Evolutionary conservation across 2,113 vertebrate genomes (phyloP).

Genomic region (Daubentonia madagascariensis): DNA sequence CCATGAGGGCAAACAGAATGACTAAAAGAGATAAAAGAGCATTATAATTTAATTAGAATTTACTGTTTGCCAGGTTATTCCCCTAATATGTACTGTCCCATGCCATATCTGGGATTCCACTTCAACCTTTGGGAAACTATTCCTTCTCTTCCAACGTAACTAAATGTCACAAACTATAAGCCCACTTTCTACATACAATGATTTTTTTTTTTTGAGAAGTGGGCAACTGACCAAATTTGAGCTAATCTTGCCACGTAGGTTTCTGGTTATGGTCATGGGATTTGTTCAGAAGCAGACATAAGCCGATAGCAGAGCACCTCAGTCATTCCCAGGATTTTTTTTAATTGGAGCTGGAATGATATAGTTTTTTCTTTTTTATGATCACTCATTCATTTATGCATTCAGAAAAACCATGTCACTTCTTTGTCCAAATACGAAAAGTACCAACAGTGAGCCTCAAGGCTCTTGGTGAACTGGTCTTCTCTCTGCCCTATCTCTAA

Average conservation of each 20-base stretch:
- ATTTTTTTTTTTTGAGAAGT: neutral
- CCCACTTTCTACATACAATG: neutral
- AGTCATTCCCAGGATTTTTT: neutral
- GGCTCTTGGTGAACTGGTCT: neutral
- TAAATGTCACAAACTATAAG: neutral
- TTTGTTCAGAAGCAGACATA: neutral
- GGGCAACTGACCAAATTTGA: neutral
- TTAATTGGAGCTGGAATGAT: neutral
- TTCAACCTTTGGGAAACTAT: neutral
- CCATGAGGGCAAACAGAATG: conserved; percentile 33
- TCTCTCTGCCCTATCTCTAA: neutral
- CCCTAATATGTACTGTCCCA: neutral
- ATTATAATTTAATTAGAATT: conserved; percentile 31
- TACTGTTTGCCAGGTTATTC: neutral
- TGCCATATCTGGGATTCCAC: neutral
- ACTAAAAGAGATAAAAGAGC: conserved; percentile 28
- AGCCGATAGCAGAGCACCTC: neutral
- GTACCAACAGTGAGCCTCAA: neutral
- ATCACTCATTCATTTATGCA: neutral
- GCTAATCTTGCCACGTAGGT: neutral
- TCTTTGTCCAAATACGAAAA: neutral
- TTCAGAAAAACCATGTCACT: neutral
- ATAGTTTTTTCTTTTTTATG: neutral
- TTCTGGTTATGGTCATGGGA: neutral
- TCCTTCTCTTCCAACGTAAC: neutral